Percentiles rank a stretch among this genome's conserved stretches.
Conservation (phyloP, 2,888 invertebrate species). For the Gari tellinella region DNA sequence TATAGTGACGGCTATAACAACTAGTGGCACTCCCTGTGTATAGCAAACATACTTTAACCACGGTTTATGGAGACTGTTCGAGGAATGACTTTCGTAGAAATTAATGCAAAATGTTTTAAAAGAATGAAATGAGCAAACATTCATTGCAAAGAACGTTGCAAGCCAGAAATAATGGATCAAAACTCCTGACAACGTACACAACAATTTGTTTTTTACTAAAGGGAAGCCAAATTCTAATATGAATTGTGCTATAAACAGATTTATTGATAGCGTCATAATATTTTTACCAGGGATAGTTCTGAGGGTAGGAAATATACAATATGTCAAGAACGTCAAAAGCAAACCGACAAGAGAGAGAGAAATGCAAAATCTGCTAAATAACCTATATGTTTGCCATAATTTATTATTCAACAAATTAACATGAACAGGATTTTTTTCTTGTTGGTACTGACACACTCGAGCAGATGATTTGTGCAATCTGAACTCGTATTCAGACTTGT, state of each 20-base stretch:
- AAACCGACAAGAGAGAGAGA: conserved; percentile 48
- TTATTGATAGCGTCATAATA: conserved; percentile 51
- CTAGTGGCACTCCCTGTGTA: conserved; percentile 20
- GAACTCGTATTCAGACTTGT: no score
- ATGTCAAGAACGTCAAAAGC: conserved; percentile 56
- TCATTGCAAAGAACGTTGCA: conserved; percentile 55
- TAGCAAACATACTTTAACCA: conserved; percentile 10
- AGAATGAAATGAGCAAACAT: conserved; percentile 61
- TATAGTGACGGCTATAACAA: conserved; percentile 17
- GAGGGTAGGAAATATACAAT: conserved; percentile 45
- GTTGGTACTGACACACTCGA: no score
- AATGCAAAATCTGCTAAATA: conserved; percentile 12
- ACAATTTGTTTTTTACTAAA: neutral
- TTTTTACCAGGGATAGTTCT: conserved; percentile 61
- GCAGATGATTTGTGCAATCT: no score
- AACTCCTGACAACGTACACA: conserved; percentile 37
- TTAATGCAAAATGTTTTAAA: conserved; percentile 40
- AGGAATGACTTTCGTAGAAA: neutral
- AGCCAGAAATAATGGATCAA: conserved; percentile 61
- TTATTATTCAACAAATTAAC: no score
- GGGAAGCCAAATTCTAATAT: conserved; percentile 39
- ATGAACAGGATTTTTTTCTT: no score
- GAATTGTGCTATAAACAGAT: conserved; percentile 56
- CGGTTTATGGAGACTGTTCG: neutral
- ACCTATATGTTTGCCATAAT: no score